Evolutionary conservation across 2,113 vertebrate species (phyloP), one percentile per base, ranked within the genome.

Genomic region (Misgurnus anguillicaudatus): DNA sequence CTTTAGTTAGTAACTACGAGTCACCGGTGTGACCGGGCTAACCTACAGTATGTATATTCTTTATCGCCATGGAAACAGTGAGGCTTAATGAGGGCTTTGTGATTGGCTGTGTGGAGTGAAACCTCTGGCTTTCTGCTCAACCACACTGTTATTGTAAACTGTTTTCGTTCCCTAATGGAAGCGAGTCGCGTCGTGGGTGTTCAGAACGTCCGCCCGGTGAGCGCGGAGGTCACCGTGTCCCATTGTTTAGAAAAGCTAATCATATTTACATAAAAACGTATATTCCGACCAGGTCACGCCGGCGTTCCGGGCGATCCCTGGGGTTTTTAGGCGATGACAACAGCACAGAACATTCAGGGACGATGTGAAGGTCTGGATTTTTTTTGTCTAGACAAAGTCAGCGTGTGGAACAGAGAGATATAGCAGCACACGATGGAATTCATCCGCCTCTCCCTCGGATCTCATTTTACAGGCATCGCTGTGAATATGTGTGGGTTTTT

Each of bases 341-440:
- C 48, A 55, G 69, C 11, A 9, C n/a, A 55, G 53, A 73, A 60
- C 53, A 73, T 9, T 2, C 38, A 24, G 53, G 10, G 69, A 58
- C 3, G 0, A 3, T 21, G n/a, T 5, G 7, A 36, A 36, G 45
- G 24, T 24, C 21, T 6, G 68, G n/a, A 48, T 21, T 7, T 16
- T 68, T 39, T 47, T 9, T 31, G 76, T 78, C 66, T 78, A 78
- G 77, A 70, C 55, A 21, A 16, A 78, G 41, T 69, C 66, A 48
- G 39, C 13, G 41, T 61, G 67, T 21, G 16, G 77, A 78, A 78
- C 76, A 57, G 76, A 69, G 58, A 78, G 55, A 78, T 45, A 78
- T 39, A 61, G 55, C 76, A 69, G 70, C 53, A 60, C 70, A 58
- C 7, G 53, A 6, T 73, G 70, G 70, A 73, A 73, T 42, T 73